Conservation (phyloP, 2,797 vertebrate genomes). For the Enteromius treurensis region DNA sequence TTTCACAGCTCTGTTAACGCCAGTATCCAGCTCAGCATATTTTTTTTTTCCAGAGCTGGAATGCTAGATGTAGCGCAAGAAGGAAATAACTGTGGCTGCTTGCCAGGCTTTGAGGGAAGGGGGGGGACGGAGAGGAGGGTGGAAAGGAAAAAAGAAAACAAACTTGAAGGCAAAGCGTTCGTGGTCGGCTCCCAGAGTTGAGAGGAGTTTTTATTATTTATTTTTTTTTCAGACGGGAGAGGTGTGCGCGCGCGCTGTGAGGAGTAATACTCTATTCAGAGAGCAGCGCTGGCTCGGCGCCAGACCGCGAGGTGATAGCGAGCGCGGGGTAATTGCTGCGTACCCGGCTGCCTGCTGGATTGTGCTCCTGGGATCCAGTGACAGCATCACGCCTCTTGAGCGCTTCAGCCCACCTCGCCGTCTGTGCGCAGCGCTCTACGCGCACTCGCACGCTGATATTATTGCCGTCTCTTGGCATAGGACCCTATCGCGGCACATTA, state of each 20-base stretch:
- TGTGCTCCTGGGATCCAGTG: conserved; percentile 57
- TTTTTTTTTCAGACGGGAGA: background rate
- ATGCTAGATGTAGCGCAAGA: conserved; percentile 60
- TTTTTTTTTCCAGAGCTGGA: conserved; percentile 22
- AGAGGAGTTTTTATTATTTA: background rate
- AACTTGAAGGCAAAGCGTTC: conserved; percentile 56
- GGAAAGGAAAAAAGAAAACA: conserved; percentile 58
- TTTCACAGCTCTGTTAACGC: conserved; percentile 48
- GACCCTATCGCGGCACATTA: conserved; percentile 31
- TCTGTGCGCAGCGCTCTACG: background rate
- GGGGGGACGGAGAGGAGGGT: conserved; percentile 40
- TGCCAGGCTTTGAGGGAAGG: conserved; percentile 65
- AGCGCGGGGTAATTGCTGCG: conserved; percentile 76
- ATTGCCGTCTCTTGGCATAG: conserved; percentile 52
- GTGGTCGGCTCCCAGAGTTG: conserved; percentile 38
- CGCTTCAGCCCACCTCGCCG: conserved; percentile 28
- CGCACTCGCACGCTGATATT: conserved; percentile 22
- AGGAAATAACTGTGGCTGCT: conserved; percentile 67
- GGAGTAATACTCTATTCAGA: conserved; percentile 45
- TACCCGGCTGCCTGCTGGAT: conserved; percentile 71
- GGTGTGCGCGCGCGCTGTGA: background rate
- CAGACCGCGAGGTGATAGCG: conserved; percentile 64
- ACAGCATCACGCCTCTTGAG: conserved; percentile 52
- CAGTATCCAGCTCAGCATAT: conserved; percentile 61
- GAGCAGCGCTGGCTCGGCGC: conserved; percentile 65